phyloP scores from a whole-genome alignment of 2,888 invertebrate genomes.

The Eurytoma adleriae region DNA sequence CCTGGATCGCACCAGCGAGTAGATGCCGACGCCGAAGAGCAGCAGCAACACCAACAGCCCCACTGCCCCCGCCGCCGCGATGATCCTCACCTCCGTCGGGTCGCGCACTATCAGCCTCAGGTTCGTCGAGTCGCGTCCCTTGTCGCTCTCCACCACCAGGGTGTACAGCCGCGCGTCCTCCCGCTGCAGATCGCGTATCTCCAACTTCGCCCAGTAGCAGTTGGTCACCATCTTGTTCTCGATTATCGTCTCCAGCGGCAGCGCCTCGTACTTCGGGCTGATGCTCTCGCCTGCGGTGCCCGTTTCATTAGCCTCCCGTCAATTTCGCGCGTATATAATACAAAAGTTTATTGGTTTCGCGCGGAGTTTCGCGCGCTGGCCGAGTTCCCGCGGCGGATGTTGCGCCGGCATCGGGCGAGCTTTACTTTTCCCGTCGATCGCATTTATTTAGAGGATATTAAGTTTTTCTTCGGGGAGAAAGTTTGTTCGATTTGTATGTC shows the following conservation, averaged over 20 bases:
- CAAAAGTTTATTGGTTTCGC: not conserved
- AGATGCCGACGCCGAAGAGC: constrained; percentile 67
- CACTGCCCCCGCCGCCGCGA: constrained; percentile 70
- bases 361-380: not conserved
- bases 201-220: constrained; percentile 90
- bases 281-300: constrained; percentile 68
- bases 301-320: not conserved
- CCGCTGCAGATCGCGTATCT: constrained; percentile 85
- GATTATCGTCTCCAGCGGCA: constrained; percentile 70
- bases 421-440: too few species aligned
- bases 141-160: constrained; percentile 90
- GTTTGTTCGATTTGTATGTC: too few species aligned
- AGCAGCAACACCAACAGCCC: constrained; percentile 68
- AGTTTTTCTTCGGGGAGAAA: too few species aligned
- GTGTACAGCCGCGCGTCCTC: constrained; percentile 92
- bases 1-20: constrained; percentile 61
- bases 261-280: constrained; percentile 72
- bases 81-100: constrained; percentile 71
- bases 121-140: constrained; percentile 83
- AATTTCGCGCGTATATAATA: not conserved
- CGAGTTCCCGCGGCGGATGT: not conserved
- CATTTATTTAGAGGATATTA: too few species aligned
- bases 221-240: constrained; percentile 75
- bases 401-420: too few species aligned
- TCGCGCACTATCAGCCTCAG: constrained; percentile 70